Conservation (phyloP, 2,888 invertebrate species). For the Aethes cnicana region DNA sequence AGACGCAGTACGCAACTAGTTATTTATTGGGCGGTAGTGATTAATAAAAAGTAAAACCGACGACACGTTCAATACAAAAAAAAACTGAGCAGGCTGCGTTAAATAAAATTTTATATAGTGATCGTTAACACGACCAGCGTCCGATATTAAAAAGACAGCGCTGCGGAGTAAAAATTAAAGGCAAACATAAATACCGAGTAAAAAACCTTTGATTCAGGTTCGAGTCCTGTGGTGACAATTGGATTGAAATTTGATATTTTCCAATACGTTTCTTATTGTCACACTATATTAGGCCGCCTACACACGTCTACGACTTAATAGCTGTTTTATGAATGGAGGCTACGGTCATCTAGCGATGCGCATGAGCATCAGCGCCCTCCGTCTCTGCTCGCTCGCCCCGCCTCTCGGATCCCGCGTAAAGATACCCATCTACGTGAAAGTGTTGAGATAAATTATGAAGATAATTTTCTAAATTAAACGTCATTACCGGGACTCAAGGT, state of each 20-base stretch:
- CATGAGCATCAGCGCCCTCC: constrained; percentile 16
- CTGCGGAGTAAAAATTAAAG: constrained; percentile 79
- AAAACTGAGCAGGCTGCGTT: constrained; percentile 64
- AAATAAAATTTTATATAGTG: constrained; percentile 80
- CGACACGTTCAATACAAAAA: constrained; percentile 71
- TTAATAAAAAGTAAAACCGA: constrained; percentile 74
- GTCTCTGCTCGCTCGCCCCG: constrained; percentile 4
- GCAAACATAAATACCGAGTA: constrained; percentile 74
- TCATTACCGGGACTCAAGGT: constrained; percentile 62
- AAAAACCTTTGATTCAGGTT: constrained; percentile 69
- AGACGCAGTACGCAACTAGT: constrained; percentile 34
- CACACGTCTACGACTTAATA: constrained; percentile 53
- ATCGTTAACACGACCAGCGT: constrained; percentile 75
- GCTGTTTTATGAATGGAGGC: constrained; percentile 66
- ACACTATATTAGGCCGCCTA: constrained; percentile 49
- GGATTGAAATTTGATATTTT: constrained; percentile 76
- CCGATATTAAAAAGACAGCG: constrained; percentile 78
- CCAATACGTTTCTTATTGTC: constrained; percentile 60
- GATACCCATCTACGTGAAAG: constrained; percentile 28
- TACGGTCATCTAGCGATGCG: constrained; percentile 14
- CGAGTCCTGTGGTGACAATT: constrained; percentile 64
- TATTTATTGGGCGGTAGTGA: constrained; percentile 48
- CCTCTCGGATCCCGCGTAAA: constrained; percentile 7
- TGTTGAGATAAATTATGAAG: constrained; percentile 45
- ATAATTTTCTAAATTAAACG: constrained; percentile 52